Base-by-base conservation (phyloP, 2,113 vertebrate genomes). In the Canis aureus region DNA sequence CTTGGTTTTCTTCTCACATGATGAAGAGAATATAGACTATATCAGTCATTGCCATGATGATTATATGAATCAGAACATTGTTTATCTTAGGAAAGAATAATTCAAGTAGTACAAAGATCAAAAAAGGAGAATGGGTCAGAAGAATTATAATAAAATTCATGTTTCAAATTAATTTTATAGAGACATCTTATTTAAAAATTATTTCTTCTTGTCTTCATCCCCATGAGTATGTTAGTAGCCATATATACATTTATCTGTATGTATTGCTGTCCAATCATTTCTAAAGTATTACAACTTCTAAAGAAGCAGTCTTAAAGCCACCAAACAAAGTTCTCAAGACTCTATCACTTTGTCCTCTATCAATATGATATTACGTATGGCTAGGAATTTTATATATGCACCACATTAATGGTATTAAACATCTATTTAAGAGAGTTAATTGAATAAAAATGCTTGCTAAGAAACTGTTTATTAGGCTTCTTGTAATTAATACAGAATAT, bases 361-460 rank as follows among this genome's bases (percentile, higher is more conserved):
- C 80, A 81, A 73, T n/a, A 5, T 90, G 11, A 81, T 22, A n/a
- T 94, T 95, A 93, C 38, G 2, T 35, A 3, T 17, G 29, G 35
- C 66, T 92, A 78, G 89, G 15, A 66, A 92, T 59, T 82, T 86
- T 92, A 92, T 55, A 57, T 79, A 57, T 91, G 19, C 74, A 43
- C 13, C 79, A 49, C 20, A 84, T 86, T 76, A 91, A 51, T 43
- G 5, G 20, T 8, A 43, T 43, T 43, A 90, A 90, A 78, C 94
- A 94, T 59, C 83, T 62, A 51, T 64, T 78, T 89, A 81, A 25
- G 55, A 84, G 23, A 49, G 11, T n/a, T 82, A 92, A 96, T n/a
- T 89, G 13, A 35, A 85, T 97, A 62, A 76, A 95, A 85, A 78
- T 92, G 38, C 35, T 69, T 87, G 20, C 59, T 76, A 53, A 89